These are phyloP conservation scores for Psylliodes chrysocephalus DNA, from an alignment of 2,888 invertebrate species.

Conservation along the genomic window DNA sequence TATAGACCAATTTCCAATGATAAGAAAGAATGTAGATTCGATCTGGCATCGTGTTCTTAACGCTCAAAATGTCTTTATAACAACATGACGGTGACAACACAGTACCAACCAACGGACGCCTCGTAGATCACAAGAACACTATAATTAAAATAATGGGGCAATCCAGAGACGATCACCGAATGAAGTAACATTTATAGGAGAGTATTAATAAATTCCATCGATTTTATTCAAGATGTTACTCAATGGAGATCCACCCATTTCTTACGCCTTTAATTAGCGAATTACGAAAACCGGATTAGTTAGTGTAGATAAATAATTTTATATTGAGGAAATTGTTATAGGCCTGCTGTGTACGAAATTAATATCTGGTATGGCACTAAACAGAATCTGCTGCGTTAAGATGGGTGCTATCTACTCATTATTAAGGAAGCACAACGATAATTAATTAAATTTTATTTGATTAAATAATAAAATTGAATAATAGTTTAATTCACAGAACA, in stretches of 20 bases:
- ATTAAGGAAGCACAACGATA: no score
- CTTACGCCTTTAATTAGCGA: background rate
- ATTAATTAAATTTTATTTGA: no score
- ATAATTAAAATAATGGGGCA: constrained; percentile 28
- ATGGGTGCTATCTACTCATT: background rate
- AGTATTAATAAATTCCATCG: constrained; percentile 39
- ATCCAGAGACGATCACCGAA: constrained; percentile 23
- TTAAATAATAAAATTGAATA: no score
- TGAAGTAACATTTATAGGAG: constrained; percentile 37
- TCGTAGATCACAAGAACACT: constrained; percentile 1
- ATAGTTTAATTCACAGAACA: no score
- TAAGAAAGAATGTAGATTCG: no score
- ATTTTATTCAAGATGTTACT: constrained; percentile 29
- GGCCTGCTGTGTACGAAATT: background rate
- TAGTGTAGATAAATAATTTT: background rate
- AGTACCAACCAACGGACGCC: constrained; percentile 8
- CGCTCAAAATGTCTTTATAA: background rate
- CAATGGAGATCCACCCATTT: background rate
- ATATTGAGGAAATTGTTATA: background rate
- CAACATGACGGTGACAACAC: background rate
- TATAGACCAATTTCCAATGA: background rate
- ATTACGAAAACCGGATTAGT: background rate
- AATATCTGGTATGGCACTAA: background rate
- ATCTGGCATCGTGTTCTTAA: background rate
- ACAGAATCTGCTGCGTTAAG: background rate